Evolutionary conservation across 2,113 vertebrate species (phyloP).

Genomic region (Trematomus loennbergii): DNA sequence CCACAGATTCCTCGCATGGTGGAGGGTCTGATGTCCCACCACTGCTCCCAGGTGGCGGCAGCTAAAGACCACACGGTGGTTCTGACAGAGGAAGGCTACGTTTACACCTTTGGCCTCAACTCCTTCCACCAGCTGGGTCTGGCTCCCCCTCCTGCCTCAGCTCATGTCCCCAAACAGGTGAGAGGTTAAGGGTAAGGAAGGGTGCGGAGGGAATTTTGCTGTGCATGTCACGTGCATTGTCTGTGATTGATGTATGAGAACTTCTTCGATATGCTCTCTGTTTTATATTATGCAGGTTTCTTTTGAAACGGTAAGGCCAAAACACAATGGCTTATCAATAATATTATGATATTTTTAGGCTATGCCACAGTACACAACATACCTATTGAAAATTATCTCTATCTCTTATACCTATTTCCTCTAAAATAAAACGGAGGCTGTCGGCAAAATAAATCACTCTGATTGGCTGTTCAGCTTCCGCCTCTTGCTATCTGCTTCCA

Average conservation of each 20-base stretch:
- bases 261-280: neutral
- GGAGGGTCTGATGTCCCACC: slow-evolving; percentile 90
- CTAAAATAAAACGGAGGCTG: too few species aligned
- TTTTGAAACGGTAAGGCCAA: neutral
- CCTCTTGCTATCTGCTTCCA: too few species aligned
- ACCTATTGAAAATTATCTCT: too few species aligned
- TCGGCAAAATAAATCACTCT: too few species aligned
- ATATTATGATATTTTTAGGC: too few species aligned
- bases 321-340: too few species aligned
- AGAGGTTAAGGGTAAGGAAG: slow-evolving; percentile 11
- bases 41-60: slow-evolving; percentile 92
- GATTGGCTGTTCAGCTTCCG: too few species aligned
- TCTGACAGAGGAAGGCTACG: slow-evolving; percentile 93
- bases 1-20: slow-evolving; percentile 92
- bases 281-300: neutral
- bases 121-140: slow-evolving; percentile 94
- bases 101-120: slow-evolving; percentile 96
- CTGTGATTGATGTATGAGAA: neutral
- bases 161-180: slow-evolving; percentile 94
- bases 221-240: neutral
- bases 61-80: slow-evolving; percentile 97
- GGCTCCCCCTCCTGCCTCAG: slow-evolving; percentile 88
- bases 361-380: too few species aligned
- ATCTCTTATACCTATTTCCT: too few species aligned
- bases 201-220: neutral